A percentile compares a stretch with the other conserved stretches of the same genome.
Conservation (phyloP, 2,113 vertebrate genomes). For the Circaetus gallicus region DNA sequence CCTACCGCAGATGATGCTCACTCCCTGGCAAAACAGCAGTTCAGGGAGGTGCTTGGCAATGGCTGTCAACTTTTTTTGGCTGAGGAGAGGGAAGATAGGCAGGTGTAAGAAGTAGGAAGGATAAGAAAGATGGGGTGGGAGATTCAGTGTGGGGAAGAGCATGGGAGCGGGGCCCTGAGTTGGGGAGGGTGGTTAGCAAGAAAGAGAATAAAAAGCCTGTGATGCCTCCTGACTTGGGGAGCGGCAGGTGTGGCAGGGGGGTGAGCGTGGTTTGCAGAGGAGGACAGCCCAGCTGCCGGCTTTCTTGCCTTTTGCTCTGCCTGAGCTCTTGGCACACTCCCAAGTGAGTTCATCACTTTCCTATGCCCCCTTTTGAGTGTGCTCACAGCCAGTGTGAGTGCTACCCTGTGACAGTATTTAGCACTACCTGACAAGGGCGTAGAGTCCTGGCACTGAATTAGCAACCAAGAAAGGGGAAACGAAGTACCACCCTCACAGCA, state of each 20-base stretch:
- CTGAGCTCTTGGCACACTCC: background rate
- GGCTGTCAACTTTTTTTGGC: background rate
- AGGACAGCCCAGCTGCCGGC: background rate
- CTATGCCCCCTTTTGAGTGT: background rate
- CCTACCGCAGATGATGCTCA: background rate
- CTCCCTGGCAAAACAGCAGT: background rate
- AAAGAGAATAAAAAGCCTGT: background rate
- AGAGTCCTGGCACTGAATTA: background rate
- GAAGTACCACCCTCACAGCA: background rate
- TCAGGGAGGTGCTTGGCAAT: background rate
- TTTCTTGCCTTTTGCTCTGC: background rate
- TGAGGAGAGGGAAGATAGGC: background rate
- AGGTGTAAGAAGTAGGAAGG: background rate
- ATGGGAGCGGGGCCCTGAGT: background rate
- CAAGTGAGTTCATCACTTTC: background rate
- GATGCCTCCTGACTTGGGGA: background rate
- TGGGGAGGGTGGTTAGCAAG: background rate
- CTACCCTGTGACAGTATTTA: background rate
- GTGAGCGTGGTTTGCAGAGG: background rate
- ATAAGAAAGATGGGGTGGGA: background rate
- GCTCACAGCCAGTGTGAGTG: background rate
- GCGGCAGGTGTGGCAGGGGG: background rate
- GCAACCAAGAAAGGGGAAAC: background rate
- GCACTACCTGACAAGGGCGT: background rate
- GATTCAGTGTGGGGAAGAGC: background rate